These are phyloP conservation scores for Cephus spinipes DNA, from an alignment of 2,888 invertebrate genomes.

Conservation along the genomic window DNA sequence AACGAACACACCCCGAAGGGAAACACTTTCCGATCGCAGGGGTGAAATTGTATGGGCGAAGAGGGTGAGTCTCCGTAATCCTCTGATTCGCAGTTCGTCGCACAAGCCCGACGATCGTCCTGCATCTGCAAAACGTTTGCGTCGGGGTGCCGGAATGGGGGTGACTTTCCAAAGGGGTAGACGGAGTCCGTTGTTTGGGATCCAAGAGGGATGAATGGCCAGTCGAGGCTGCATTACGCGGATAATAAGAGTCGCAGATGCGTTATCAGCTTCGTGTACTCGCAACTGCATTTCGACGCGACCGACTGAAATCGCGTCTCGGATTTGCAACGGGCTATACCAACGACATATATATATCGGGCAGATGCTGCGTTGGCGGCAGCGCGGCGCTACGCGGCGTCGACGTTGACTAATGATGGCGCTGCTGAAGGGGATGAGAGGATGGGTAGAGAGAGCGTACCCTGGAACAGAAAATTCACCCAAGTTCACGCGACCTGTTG, in stretches of 20 bases:
- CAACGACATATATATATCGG: conserved; percentile 50
- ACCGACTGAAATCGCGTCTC: conserved; percentile 30
- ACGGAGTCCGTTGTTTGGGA: background rate
- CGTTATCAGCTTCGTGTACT: background rate
- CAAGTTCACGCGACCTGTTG: conserved; percentile 67
- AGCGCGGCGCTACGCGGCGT: conserved; percentile 53
- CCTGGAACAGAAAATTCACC: conserved; percentile 66
- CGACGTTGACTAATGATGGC: conserved; percentile 67
- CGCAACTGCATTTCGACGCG: conserved; percentile 28
- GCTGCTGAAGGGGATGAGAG: conserved; percentile 50
- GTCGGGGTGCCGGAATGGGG: background rate
- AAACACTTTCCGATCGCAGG: conserved; percentile 43
- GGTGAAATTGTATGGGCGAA: background rate
- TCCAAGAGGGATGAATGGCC: background rate
- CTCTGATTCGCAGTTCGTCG: conserved; percentile 7
- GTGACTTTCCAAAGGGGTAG: background rate
- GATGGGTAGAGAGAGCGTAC: conserved; percentile 59
- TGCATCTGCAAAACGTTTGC: background rate
- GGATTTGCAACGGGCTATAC: conserved; percentile 55
- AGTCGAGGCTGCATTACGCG: background rate
- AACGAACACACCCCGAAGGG: conserved; percentile 28
- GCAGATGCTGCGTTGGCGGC: conserved; percentile 59
- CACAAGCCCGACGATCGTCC: background rate
- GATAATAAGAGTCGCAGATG: background rate
- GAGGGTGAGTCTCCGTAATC: conserved; percentile 2